Base-by-base conservation (phyloP, 2,888 invertebrate species). In the Ctenicera cuprea region DNA sequence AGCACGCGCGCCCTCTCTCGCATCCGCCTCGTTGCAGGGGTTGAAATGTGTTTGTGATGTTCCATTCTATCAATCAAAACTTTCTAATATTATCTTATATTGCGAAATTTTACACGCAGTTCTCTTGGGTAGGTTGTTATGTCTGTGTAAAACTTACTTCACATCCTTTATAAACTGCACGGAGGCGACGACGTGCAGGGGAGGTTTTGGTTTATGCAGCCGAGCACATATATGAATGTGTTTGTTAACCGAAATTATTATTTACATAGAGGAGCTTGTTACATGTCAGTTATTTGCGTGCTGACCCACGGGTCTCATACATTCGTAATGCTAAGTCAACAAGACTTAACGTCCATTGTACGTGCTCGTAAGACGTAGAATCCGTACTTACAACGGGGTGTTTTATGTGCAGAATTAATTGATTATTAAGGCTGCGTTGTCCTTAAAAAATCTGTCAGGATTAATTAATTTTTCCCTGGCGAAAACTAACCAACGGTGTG, bases 191-290 rank as follows among this genome's bases (percentile, higher is more conserved):
- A 37, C 64, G 64, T 26, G 30, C 38, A 14, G 33, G 63, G 45
- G 63, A 22, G 48, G 4, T 48, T 63, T 63, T 30, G 59, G 37
- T 59, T 38, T 38, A 18, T 38, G 33, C 52, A 37, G 66, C 7
- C 22, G 18, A 45, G 66, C 50, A 43, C 45, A 54, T 62, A 63
- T 83, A 84, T 80, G 82, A 85, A 84, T 85, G 83, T 87, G 87
- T 87, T 87, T 87, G 87, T 86, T 86, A 87, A 86, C 85, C 83
- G 85, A 87, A 87, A 87, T 87, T 87, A 86, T 87, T 87, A 87
- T 87, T 87, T 87, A 86, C 86, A 85, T 82, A 86, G 87, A 87
- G 83, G 86, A 85, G 84, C 82, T 83, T 82, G 83, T 84, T 83
- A 84, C 79, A 83, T 85, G 84, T 84, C 85, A 85, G 85, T 84